These are phyloP conservation scores for Pseudolaguvia tuberculata DNA, from an alignment of 2,113 vertebrate genomes.

Conservation along the genomic window DNA sequence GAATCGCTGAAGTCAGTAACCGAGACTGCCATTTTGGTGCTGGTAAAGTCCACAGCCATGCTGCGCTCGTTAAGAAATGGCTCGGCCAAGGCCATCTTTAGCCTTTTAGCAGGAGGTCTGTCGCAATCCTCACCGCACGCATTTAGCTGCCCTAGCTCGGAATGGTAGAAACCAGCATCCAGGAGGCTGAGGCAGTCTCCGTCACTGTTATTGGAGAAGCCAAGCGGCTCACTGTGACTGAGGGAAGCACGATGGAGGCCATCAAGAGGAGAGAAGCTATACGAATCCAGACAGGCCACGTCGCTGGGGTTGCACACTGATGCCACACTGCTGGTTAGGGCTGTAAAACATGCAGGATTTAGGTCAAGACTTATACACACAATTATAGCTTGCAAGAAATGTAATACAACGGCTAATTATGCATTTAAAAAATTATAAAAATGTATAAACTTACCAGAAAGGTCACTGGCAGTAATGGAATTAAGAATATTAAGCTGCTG, in stretches of 20 bases:
- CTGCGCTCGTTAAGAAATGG: constrained; percentile 72
- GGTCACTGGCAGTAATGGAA: constrained; percentile 80
- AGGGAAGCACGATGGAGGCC: constrained; percentile 72
- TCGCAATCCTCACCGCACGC: constrained; percentile 77
- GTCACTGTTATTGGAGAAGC: constrained; percentile 74
- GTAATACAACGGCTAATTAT: no score
- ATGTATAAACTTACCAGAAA: constrained; percentile 70
- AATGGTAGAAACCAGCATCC: constrained; percentile 84
- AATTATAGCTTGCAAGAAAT: not conserved
- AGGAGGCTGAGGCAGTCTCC: constrained; percentile 85
- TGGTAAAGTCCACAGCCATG: constrained; percentile 78
- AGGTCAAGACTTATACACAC: not conserved
- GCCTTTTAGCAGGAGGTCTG: constrained; percentile 71
- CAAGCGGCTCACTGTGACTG: constrained; percentile 77
- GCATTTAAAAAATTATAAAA: not conserved
- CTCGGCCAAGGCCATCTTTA: constrained; percentile 81
- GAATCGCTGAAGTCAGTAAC: constrained; percentile 81
- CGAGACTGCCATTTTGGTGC: constrained; percentile 87
- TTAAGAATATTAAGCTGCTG: constrained; percentile 79
- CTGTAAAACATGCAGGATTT: constrained; percentile 56
- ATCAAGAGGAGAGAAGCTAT: constrained; percentile 72
- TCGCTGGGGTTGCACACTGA: constrained; percentile 72
- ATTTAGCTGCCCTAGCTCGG: constrained; percentile 71
- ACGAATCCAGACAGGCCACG: constrained; percentile 74
- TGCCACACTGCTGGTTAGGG: constrained; percentile 76